Percentiles rank a stretch among this genome's conserved stretches.
These are phyloP conservation scores for Aphelinus certus DNA, from an alignment of 1,140 invertebrate species.

Conservation along the genomic window DNA sequence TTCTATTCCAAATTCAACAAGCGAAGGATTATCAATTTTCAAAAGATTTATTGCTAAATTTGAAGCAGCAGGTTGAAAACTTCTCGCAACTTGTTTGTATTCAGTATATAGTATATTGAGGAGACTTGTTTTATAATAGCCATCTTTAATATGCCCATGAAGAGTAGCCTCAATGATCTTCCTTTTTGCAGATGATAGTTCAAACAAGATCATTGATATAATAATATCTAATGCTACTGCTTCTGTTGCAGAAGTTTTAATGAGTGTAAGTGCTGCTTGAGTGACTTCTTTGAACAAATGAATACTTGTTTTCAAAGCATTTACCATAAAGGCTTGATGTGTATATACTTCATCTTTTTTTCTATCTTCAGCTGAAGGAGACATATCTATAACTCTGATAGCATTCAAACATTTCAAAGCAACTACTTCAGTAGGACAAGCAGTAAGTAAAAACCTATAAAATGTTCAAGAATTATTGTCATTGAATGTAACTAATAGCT, in stretches of 20 bases:
- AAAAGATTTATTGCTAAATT: slow-evolving; percentile 53
- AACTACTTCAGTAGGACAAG: slow-evolving; percentile 44
- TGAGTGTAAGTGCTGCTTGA: slow-evolving; percentile 47
- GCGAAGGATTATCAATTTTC: slow-evolving; percentile 52
- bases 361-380: slow-evolving; percentile 47
- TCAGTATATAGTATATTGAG: slow-evolving; percentile 49
- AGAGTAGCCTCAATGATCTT: slow-evolving; percentile 53
- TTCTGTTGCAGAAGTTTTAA: slow-evolving; percentile 48
- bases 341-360: slow-evolving; percentile 53
- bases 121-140: slow-evolving; percentile 54
- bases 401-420: slow-evolving; percentile 53
- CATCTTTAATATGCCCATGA: slow-evolving; percentile 55
- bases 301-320: slow-evolving; percentile 54
- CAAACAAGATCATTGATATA: slow-evolving; percentile 51
- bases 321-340: slow-evolving; percentile 53
- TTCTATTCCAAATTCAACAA: slow-evolving; percentile 56
- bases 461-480: slow-evolving; percentile 25
- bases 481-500: slow-evolving; percentile 8
- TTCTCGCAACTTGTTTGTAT: slow-evolving; percentile 52
- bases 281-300: slow-evolving; percentile 49
- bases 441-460: slow-evolving; percentile 54
- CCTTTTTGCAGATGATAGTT: slow-evolving; percentile 44
- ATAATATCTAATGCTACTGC: slow-evolving; percentile 58
- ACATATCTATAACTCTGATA: slow-evolving; percentile 54
- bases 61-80: slow-evolving; percentile 52